Percentiles rank a stretch among this genome's conserved stretches.
These are phyloP conservation scores for Dicrurus megarhynchus DNA, from an alignment of 2,113 vertebrate genomes.

Conservation along the genomic window DNA sequence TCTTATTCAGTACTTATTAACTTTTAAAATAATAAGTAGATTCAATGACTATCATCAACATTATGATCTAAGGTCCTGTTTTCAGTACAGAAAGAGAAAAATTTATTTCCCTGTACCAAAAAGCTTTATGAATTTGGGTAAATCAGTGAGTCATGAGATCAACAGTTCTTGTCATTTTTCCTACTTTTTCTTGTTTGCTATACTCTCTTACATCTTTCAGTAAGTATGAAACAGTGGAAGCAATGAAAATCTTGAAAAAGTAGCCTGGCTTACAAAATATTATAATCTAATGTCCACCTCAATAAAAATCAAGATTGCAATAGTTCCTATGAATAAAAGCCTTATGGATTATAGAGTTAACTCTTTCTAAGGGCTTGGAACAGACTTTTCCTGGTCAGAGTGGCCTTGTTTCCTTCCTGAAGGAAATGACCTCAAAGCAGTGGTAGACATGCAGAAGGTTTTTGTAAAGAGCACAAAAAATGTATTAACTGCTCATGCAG, in stretches of 20 bases:
- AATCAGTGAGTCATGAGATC: background rate
- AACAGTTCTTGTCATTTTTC: background rate
- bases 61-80: background rate
- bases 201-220: background rate
- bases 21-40: background rate
- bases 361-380: background rate
- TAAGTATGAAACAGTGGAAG: background rate
- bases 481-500: background rate
- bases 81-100: background rate
- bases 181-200: background rate
- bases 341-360: background rate
- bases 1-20: background rate
- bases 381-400: background rate
- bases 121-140: background rate
- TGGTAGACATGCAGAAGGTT: background rate
- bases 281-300: background rate
- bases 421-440: background rate
- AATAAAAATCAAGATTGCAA: background rate
- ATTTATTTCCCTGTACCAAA: background rate
- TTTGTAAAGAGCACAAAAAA: constrained; percentile 1
- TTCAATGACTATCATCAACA: background rate
- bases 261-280: background rate
- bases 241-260: background rate
- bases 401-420: background rate
- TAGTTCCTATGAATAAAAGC: background rate